Evolutionary conservation across 2,113 vertebrate species (phyloP).

Genomic region (Addax nasomaculatus): DNA sequence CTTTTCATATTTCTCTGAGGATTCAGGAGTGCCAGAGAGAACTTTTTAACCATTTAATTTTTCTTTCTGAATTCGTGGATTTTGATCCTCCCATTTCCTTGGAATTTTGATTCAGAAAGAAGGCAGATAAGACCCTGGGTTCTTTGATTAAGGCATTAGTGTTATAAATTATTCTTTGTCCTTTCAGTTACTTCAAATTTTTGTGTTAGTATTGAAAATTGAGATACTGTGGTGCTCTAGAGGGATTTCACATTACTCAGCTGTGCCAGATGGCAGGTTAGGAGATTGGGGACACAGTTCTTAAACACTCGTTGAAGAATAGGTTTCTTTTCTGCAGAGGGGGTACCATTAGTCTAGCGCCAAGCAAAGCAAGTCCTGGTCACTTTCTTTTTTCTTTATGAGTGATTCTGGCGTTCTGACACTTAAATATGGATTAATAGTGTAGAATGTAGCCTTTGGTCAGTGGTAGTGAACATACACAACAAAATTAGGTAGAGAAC

Average conservation of each 20-base stretch:
- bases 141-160: not conserved
- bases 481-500: not conserved
- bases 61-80: constrained; percentile 18
- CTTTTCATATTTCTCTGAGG: not conserved
- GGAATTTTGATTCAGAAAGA: constrained; percentile 9
- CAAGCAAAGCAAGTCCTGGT: not conserved
- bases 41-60: constrained; percentile 14
- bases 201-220: not conserved
- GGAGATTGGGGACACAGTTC: not conserved
- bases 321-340: not conserved
- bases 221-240: not conserved
- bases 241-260: not conserved
- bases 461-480: not conserved
- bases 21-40: not conserved
- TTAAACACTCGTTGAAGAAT: not conserved
- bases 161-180: not conserved
- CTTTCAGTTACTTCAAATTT: not conserved
- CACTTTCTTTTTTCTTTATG: not conserved
- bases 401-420: not conserved
- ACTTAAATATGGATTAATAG: not conserved
- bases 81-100: not conserved
- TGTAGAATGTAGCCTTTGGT: not conserved
- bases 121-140: not conserved
- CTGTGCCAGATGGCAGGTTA: not conserved
- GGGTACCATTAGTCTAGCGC: not conserved